phyloP scores from a whole-genome alignment of 2,113 vertebrate genomes.

The Nothoprocta perdicaria region DNA sequence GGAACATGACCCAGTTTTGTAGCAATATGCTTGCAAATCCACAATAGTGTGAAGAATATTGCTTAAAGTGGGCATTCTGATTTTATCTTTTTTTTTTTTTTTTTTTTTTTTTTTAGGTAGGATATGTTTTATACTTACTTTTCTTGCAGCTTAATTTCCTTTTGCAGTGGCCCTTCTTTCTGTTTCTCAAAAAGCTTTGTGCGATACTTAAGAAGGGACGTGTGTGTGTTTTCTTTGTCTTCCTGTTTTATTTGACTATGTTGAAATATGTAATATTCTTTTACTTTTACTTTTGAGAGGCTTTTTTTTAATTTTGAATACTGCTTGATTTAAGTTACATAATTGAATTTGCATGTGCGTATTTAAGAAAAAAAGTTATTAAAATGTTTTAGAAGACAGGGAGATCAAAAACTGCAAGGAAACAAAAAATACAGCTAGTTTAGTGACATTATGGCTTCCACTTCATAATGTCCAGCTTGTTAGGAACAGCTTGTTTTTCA shows the following conservation, averaged over 20 bases:
- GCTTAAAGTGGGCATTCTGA: background rate
- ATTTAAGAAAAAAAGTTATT: background rate
- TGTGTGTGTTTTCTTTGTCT: background rate
- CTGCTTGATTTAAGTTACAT: background rate
- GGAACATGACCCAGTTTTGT: constrained; percentile 37
- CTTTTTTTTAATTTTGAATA: background rate
- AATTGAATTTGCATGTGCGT: background rate
- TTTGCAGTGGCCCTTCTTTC: background rate
- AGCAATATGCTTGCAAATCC: constrained; percentile 14
- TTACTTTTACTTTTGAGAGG: background rate
- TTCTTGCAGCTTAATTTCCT: background rate
- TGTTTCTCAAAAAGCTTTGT: background rate
- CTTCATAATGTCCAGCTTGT: background rate
- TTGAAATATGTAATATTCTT: background rate
- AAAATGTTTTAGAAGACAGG: background rate
- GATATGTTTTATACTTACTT: background rate
- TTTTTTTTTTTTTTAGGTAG: background rate
- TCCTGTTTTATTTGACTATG: background rate
- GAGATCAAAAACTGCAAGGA: background rate
- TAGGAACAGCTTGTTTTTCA: background rate
- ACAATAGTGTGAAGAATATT: background rate
- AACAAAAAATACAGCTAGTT: background rate
- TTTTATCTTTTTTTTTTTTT: background rate
- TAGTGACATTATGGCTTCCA: background rate
- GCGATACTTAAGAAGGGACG: background rate